Conservation (phyloP, 2,797 vertebrate species). For the Brotula barbata region DNA sequence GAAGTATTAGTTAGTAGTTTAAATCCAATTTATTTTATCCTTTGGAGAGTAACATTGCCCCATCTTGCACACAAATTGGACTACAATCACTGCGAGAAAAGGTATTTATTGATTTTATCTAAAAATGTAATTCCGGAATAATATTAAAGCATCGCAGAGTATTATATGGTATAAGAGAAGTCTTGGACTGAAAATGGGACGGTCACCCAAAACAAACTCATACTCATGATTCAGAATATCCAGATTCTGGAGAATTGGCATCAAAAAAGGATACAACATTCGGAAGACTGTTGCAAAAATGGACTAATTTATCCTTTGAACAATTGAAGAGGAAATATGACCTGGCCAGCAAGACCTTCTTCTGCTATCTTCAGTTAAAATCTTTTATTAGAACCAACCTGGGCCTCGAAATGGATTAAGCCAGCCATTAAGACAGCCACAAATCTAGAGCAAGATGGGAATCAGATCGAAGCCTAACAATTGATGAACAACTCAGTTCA, state of each 20-base stretch:
- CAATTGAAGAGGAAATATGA: constrained; percentile 1
- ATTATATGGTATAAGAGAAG: neutral
- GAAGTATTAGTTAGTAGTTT: neutral
- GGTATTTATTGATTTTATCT: neutral
- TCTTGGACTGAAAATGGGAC: too few relatives aligned
- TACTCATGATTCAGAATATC: too few relatives aligned
- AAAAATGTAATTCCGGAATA: neutral
- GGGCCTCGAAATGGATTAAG: neutral
- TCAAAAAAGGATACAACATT: too few relatives aligned
- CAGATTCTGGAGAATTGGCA: too few relatives aligned
- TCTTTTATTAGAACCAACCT: neutral
- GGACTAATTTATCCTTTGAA: constrained; percentile 1
- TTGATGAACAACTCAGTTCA: neutral
- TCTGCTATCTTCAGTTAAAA: neutral
- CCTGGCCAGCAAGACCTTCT: neutral
- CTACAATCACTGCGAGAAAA: neutral
- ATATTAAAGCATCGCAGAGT: neutral
- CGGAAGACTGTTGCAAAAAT: neutral
- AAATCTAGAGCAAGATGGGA: neutral
- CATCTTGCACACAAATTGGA: neutral
- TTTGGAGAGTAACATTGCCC: neutral
- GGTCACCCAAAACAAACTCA: too few relatives aligned
- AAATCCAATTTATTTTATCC: neutral
- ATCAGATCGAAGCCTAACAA: neutral
- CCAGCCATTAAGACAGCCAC: neutral